These are phyloP conservation scores for Endotricha flammealis DNA, from an alignment of 2,888 invertebrate species.

Conservation along the genomic window DNA sequence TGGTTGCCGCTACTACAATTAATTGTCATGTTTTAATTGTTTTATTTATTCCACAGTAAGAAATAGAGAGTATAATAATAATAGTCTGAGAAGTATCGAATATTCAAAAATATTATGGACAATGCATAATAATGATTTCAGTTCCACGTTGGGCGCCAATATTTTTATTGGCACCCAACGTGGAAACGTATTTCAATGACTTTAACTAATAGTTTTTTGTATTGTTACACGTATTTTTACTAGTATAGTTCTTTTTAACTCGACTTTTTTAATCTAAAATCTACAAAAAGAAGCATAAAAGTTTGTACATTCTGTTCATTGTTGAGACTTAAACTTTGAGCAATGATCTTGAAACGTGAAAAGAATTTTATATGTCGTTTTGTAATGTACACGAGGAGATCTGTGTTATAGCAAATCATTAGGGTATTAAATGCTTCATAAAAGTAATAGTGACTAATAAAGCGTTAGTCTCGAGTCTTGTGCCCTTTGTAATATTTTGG, in stretches of 20 bases:
- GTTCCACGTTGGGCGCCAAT: too few species aligned
- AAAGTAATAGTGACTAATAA: constrained; percentile 38
- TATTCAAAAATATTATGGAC: too few species aligned
- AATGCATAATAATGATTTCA: too few species aligned
- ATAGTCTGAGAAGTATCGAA: too few species aligned
- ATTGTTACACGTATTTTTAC: constrained; percentile 15
- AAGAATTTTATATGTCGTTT: constrained; percentile 7
- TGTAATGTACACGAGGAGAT: constrained; percentile 19
- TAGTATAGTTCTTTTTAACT: constrained; percentile 19
- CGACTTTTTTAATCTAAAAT: constrained; percentile 25
- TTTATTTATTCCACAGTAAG: too few species aligned
- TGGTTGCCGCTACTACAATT: too few species aligned
- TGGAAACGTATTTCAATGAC: constrained; percentile 15
- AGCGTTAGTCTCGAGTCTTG: constrained; percentile 25
- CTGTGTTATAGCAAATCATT: constrained; percentile 28
- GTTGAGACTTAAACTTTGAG: constrained; percentile 16
- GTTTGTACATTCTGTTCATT: constrained; percentile 21
- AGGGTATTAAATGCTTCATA: constrained; percentile 31
- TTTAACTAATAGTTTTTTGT: constrained; percentile 16
- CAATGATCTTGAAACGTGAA: constrained; percentile 4
- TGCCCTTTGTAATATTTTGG: constrained; percentile 30
- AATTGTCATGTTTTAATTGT: too few species aligned
- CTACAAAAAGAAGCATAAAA: constrained; percentile 23
- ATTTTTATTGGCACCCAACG: constrained; percentile 30
- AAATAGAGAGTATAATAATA: too few species aligned